A percentile compares a stretch with the other conserved stretches of the same genome.
These are phyloP conservation scores for Tortricodes alternella DNA, from an alignment of 2,888 invertebrate species.

Conservation along the genomic window DNA sequence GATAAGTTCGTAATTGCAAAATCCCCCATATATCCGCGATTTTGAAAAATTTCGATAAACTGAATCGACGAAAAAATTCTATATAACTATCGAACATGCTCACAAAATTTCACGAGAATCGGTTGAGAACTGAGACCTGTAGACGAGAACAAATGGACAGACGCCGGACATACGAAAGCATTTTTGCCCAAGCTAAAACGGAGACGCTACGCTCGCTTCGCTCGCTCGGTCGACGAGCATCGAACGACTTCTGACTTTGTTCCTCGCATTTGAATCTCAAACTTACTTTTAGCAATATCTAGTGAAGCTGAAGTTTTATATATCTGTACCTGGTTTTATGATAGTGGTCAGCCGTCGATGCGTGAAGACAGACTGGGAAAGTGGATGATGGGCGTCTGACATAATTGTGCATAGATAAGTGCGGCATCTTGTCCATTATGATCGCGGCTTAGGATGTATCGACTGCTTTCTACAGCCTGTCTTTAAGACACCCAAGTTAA, in stretches of 20 bases:
- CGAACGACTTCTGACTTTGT: constrained; percentile 7
- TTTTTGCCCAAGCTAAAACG: too few species aligned
- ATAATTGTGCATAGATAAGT: constrained; percentile 62
- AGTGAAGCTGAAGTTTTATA: constrained; percentile 18
- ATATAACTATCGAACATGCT: too few species aligned
- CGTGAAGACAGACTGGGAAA: constrained; percentile 63
- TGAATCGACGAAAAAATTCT: too few species aligned
- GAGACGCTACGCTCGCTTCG: too few species aligned
- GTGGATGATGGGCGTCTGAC: constrained; percentile 70
- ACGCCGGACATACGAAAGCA: too few species aligned
- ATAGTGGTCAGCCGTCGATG: constrained; percentile 43
- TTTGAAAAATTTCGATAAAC: too few species aligned
- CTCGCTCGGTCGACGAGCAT: too few species aligned
- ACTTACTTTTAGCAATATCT: neutral
- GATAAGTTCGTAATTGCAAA: too few species aligned
- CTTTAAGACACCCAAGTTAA: neutral
- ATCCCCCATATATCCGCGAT: too few species aligned
- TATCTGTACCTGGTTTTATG: constrained; percentile 28
- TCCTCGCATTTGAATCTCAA: neutral
- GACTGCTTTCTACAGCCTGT: constrained; percentile 21
- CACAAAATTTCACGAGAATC: too few species aligned
- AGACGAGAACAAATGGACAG: too few species aligned
- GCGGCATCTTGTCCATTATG: constrained; percentile 36
- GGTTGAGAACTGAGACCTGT: too few species aligned
- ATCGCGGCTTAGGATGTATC: constrained; percentile 33